These are phyloP conservation scores for Peromyscus attwateri DNA, from an alignment of 2,797 vertebrate species.

Conservation along the genomic window DNA sequence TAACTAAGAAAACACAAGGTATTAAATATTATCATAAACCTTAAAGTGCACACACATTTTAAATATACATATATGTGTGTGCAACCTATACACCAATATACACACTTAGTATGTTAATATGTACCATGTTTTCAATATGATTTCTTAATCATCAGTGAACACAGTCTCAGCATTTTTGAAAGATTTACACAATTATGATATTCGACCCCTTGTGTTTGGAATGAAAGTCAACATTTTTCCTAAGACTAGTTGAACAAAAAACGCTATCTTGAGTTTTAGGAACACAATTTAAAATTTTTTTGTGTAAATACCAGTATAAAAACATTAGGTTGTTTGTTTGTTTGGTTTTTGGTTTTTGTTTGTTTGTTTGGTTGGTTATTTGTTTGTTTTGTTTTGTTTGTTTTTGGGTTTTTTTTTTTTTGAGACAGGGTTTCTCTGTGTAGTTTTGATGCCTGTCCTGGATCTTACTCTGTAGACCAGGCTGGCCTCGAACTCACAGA, in stretches of 20 bases:
- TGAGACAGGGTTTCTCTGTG: too few relatives aligned
- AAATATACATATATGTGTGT: neutral
- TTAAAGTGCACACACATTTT: neutral
- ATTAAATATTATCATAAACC: neutral
- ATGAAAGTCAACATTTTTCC: neutral
- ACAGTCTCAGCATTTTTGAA: neutral
- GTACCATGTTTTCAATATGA: neutral
- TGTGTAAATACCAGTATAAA: neutral
- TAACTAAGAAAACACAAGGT: neutral
- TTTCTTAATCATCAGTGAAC: neutral
- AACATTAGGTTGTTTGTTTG: neutral
- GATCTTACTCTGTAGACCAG: too few relatives aligned
- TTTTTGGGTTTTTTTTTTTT: too few relatives aligned
- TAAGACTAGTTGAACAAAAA: constrained; percentile 6
- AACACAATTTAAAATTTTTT: neutral
- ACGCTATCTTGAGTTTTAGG: neutral
- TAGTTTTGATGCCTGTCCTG: too few relatives aligned
- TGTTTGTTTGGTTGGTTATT: too few relatives aligned
- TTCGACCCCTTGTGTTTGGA: neutral
- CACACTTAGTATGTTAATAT: neutral
- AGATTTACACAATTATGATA: neutral
- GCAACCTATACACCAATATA: neutral
- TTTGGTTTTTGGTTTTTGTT: too few relatives aligned
- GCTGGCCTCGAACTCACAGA: too few relatives aligned
- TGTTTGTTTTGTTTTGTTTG: too few relatives aligned